Conservation (phyloP, 2,113 vertebrate genomes). For the Halcyon malimbica region DNA sequence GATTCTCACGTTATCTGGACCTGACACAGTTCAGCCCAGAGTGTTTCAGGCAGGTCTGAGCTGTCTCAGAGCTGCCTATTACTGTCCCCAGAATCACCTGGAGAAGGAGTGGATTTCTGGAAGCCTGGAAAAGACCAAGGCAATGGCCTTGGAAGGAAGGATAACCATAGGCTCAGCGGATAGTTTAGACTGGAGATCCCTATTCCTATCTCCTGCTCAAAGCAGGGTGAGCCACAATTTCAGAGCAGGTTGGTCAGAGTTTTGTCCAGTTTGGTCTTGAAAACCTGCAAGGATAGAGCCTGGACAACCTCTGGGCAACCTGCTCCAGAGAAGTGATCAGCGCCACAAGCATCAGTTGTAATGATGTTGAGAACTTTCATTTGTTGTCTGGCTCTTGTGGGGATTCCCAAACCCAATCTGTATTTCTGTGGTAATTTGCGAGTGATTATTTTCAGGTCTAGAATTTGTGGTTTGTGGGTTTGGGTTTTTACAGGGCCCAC, state of each 20-base stretch:
- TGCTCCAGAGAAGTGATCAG: neutral
- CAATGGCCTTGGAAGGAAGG: neutral
- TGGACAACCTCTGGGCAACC: neutral
- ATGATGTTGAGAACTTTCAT: neutral
- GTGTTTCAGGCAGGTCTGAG: neutral
- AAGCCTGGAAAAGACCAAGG: neutral
- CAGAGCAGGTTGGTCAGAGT: neutral
- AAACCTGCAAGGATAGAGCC: neutral
- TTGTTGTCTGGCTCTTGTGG: neutral
- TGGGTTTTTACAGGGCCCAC: neutral
- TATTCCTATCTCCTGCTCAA: neutral
- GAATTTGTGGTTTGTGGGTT: neutral
- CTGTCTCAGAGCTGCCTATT: neutral
- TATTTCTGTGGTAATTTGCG: neutral
- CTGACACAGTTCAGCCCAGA: neutral
- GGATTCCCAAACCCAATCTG: neutral
- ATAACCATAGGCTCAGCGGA: too few relatives aligned
- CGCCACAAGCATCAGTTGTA: neutral
- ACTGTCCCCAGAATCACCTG: neutral
- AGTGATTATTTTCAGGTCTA: neutral
- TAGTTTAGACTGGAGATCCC: neutral
- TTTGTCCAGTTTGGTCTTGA: neutral
- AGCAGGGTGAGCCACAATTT: neutral
- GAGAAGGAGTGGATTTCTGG: neutral
- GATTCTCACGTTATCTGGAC: neutral